Evolutionary conservation across 2,888 invertebrate species (phyloP), one percentile per base, ranked within the genome.

Genomic region (Lasioglossum morio): DNA sequence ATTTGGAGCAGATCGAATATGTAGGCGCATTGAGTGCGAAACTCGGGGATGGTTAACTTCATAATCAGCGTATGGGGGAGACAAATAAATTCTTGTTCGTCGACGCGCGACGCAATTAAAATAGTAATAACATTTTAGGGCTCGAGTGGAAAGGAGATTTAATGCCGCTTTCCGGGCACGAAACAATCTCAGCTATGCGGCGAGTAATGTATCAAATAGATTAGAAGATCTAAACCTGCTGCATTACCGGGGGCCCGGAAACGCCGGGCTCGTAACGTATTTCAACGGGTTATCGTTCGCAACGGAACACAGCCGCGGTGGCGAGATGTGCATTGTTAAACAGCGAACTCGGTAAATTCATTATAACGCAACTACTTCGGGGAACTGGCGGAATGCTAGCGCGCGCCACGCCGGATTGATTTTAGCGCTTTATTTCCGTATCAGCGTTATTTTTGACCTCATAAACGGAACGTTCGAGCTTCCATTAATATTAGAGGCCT

Each of bases 321-420:
- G 81, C 82, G 82, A 90, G 91, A 91, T 88, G 90, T 86, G 87
- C 88, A 91, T 89, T 91, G 90, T 91, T 90, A 90, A 91, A 87
- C 81, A 88, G 85, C 87, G 86, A 82, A 86, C 88, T 86, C 87
- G 84, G 86, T 90, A 91, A 90, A 90, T 90, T 87, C 90, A 87
- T 90, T 91, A 91, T 85, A 82, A 85, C 81, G 83, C 84, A 74
- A 86, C 85, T 85, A 79, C 84, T 83, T 82, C 81, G 81, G 79
- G 82, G 66, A 83, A 83, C 82, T 77, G 78, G 79, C 79, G 77
- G 77, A 37, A 76, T 57, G n/a, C 46, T 60, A 8, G 66, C 30
- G 34, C 34, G 66, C 34, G 57, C 30, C 30, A 70, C 3, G 43
- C n/a, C 37, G 76, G 74, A 87, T 75, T 84, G 87, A 87, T 81